Evolutionary conservation across 2,797 vertebrate species (phyloP).

Genomic region (Myripristis murdjan): DNA sequence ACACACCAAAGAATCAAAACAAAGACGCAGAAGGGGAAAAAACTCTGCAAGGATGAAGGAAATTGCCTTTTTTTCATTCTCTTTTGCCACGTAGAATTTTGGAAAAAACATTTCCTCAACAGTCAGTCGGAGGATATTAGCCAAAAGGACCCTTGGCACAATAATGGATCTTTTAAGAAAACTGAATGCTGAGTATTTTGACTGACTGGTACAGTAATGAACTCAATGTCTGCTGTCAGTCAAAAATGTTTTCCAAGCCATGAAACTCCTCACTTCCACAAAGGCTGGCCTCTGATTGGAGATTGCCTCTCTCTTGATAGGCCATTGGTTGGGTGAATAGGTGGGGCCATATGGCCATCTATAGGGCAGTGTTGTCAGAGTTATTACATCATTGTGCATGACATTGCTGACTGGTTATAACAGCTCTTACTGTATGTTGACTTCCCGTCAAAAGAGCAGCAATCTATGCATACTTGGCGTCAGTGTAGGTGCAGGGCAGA

Average conservation of each 20-base stretch:
- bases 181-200: slow-evolving; percentile 48
- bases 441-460: slow-evolving; percentile 67
- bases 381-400: slow-evolving; percentile 58
- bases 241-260: slow-evolving; percentile 53
- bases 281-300: slow-evolving; percentile 27
- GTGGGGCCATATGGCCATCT: slow-evolving; percentile 49
- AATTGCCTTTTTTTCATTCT: slow-evolving; percentile 50
- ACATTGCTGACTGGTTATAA: slow-evolving; percentile 57
- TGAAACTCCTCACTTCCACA: slow-evolving; percentile 13
- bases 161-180: slow-evolving; percentile 57
- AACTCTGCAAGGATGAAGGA: slow-evolving; percentile 62
- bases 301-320: slow-evolving; percentile 20
- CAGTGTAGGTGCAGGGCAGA: slow-evolving; percentile 55
- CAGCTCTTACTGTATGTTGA: slow-evolving; percentile 61
- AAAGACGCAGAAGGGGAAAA: slow-evolving; percentile 59
- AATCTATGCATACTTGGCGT: slow-evolving; percentile 62
- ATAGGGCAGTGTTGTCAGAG: slow-evolving; percentile 58
- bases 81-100: slow-evolving; percentile 57
- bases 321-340: slow-evolving; percentile 41
- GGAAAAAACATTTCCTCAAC: slow-evolving; percentile 73
- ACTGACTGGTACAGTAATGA: slow-evolving; percentile 43
- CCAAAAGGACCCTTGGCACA: slow-evolving; percentile 57
- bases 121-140: slow-evolving; percentile 59
- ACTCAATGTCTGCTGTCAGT: slow-evolving; percentile 38
- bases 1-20: slow-evolving; percentile 72